phyloP scores from a whole-genome alignment of 2,113 vertebrate genomes.

The Cyprinodon brontotheroides region DNA sequence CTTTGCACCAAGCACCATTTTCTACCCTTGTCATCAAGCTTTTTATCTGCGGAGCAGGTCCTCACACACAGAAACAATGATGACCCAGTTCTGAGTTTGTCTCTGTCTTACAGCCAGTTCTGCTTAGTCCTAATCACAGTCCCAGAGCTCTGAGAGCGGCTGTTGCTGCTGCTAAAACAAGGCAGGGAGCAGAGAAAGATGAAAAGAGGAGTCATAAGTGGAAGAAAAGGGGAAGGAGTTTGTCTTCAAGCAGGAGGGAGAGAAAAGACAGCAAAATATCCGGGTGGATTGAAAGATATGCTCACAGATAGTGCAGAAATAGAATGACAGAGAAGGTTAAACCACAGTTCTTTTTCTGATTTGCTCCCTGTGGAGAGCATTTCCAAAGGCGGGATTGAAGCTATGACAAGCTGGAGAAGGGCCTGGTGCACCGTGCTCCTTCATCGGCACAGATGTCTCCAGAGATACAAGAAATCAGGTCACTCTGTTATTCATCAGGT shows the following conservation, averaged over 20 bases:
- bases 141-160: conserved; percentile 60
- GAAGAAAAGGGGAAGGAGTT: conserved; percentile 41
- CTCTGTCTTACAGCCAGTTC: conserved; percentile 74
- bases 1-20: conserved; percentile 53
- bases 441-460: conserved; percentile 70
- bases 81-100: conserved; percentile 78
- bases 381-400: conserved; percentile 70
- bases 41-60: conserved; percentile 72
- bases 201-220: conserved; percentile 44
- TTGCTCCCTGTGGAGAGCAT: conserved; percentile 61
- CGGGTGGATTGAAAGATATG: conserved; percentile 53
- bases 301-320: conserved; percentile 41
- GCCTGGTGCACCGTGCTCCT: conserved; percentile 61
- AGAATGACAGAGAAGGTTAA: conserved; percentile 62
- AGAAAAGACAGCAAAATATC: conserved; percentile 54
- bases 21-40: conserved; percentile 65
- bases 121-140: conserved; percentile 77
- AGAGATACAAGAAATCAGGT: conserved; percentile 74
- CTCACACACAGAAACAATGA: conserved; percentile 74
- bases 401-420: conserved; percentile 70
- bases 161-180: conserved; percentile 53
- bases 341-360: conserved; percentile 58
- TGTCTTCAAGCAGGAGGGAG: conserved; percentile 47
- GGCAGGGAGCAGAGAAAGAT: conserved; percentile 29
- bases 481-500: conserved; percentile 71